Percentiles rank a stretch among this genome's conserved stretches.
Evolutionary conservation across 1,140 invertebrate species (phyloP).

Genomic region (Andrena cerasifolii): DNA sequence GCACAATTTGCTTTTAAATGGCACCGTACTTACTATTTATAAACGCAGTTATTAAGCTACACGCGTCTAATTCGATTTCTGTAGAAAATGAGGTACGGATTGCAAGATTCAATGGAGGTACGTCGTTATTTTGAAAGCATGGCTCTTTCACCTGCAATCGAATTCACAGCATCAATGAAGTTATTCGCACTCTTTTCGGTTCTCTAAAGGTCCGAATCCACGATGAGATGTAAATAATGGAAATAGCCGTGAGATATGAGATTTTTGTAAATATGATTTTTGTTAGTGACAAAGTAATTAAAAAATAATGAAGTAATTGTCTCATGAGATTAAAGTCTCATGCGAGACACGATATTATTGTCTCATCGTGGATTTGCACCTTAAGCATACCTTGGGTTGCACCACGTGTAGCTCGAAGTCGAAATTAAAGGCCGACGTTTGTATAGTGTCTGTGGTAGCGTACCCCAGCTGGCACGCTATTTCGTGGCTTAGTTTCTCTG

Average conservation of each 20-base stretch:
- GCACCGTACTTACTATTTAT: constrained; percentile 85
- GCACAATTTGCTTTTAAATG: too few relatives aligned
- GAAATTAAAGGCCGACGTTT: constrained; percentile 62
- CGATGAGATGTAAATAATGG: too few relatives aligned
- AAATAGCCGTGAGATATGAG: too few relatives aligned
- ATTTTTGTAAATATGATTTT: too few relatives aligned
- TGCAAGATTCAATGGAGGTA: constrained; percentile 83
- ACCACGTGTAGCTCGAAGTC: constrained; percentile 47
- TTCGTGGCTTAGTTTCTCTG: constrained; percentile 73
- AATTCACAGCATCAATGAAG: not conserved
- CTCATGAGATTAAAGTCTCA: too few relatives aligned
- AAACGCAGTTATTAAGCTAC: constrained; percentile 87
- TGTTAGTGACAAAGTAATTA: too few relatives aligned
- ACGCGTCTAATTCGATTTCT: constrained; percentile 86
- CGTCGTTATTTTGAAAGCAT: constrained; percentile 82
- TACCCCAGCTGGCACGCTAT: constrained; percentile 73
- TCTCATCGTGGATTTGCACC: too few relatives aligned
- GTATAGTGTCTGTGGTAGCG: constrained; percentile 66
- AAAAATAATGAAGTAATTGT: too few relatives aligned
- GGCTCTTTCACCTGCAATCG: constrained; percentile 78
- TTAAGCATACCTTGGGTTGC: constrained; percentile 62
- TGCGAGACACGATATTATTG: too few relatives aligned
- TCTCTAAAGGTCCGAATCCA: too few relatives aligned
- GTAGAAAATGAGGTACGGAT: constrained; percentile 85
- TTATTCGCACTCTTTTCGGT: not conserved